Evolutionary conservation across 1,140 invertebrate species (phyloP), one percentile per base, ranked within the genome.

Genomic region (Parapsyche elsis): DNA sequence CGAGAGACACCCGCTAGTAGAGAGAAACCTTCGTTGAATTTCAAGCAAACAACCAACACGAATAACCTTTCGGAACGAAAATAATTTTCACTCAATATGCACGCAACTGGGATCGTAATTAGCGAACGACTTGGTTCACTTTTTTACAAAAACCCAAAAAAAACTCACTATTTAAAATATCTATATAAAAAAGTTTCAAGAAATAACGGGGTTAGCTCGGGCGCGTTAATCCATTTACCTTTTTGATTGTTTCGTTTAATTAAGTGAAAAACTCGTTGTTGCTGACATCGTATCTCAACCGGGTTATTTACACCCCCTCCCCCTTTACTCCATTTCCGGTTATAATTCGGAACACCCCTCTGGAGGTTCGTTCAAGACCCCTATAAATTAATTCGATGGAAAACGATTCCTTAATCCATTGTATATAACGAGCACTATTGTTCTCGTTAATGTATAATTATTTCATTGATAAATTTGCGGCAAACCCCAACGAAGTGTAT

Each of bases 371-470:
- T 16, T 61, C 21, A 61, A 61, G 57, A 61, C 16, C n/a, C 57
- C 57, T 38, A 61, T 61, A 61, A 61, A 61, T 61, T 61, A 61
- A 61, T 61, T 61, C 57, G 57, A 61, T 61, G 57, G 57, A 61
- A 61, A 61, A 61, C 57, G 57, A 61, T 61, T 61, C 57, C n/a
- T 21, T 61, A 61, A 61, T 61, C 57, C 21, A 19, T 61, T 21
- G 57, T 61, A 19, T 19, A 19, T 19, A 19, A 0, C 0, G 5
- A 9, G 19, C 16, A 61, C 16, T 19, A 61, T 61, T 19, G 7
- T 9, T 19, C 57, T 61, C 57, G 16, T 61, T 61, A 61, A 61
- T 61, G 21, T 19, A 61, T 61, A 61, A 61, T 61, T 61, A 61
- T 61, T 61, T 61, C 57, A 19, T 19, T 61, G 57, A 9, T 61